These are phyloP conservation scores for Lophura nycthemera DNA, from an alignment of 2,113 vertebrate species.

Conservation along the genomic window DNA sequence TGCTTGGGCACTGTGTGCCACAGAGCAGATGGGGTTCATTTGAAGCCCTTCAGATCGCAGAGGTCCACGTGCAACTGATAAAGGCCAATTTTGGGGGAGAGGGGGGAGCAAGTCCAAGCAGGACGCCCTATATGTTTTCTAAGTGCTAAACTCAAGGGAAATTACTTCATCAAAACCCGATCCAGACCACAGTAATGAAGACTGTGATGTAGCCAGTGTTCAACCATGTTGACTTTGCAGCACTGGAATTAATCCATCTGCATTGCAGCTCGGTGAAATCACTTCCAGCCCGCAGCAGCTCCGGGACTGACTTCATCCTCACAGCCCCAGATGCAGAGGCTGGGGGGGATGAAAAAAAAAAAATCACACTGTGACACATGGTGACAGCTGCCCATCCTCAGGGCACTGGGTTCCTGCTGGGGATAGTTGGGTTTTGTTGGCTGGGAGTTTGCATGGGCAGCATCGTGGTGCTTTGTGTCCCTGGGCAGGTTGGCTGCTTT, in stretches of 20 bases:
- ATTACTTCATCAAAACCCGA: constrained; percentile 88
- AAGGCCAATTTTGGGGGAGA: constrained; percentile 72
- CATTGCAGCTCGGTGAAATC: constrained; percentile 87
- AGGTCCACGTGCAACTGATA: constrained; percentile 80
- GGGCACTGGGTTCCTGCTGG: background rate
- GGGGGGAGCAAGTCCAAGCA: constrained; percentile 55
- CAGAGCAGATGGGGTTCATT: constrained; percentile 76
- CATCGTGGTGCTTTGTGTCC: background rate
- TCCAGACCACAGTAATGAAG: constrained; percentile 80
- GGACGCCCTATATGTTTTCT: constrained; percentile 80
- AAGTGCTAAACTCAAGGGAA: constrained; percentile 86
- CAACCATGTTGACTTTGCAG: constrained; percentile 87
- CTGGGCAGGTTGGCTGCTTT: background rate
- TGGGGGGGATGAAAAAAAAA: background rate
- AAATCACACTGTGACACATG: no score
- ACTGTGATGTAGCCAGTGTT: constrained; percentile 75
- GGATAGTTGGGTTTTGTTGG: background rate
- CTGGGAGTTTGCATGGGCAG: background rate
- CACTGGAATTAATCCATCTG: constrained; percentile 87
- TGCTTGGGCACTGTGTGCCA: constrained; percentile 67
- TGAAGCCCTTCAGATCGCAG: constrained; percentile 65
- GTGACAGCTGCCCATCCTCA: background rate
- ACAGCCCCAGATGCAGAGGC: constrained; percentile 67
- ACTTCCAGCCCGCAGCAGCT: constrained; percentile 84
- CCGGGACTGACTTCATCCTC: constrained; percentile 78